Evolutionary conservation across 2,113 vertebrate species (phyloP), one percentile per base, ranked within the genome.

Genomic region (Sclerurus mexicanus): DNA sequence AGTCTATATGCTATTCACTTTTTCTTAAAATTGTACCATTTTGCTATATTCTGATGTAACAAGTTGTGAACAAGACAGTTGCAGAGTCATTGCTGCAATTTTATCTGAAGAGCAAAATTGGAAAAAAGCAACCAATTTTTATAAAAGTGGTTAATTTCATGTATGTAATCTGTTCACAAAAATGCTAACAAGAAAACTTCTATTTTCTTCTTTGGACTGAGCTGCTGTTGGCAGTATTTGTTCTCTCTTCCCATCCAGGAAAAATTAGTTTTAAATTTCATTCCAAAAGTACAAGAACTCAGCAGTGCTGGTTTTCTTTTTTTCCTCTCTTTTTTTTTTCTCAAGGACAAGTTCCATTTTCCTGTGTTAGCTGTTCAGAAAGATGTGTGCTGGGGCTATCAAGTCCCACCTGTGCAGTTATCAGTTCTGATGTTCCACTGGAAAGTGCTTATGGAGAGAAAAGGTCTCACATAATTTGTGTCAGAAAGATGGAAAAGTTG

Each of bases 181-280:
- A 86, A 52, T 46, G 58, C 40, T 23, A 76, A 2, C n/a, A 58
- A 24, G 20, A 79, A 73, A 80, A 59, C 6, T 40, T n/a, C 4
- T 37, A 3, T 31, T 93, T 50, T 7, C 28, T 72, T 85, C 53
- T 82, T 87, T 69, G n/a, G 59, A 59, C 42, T 46, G 42, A 69
- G 22, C 19, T 89, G 50, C 53, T 79, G 12, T 89, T 91, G 74
- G 40, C 7, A 25, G 49, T 44, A 47, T 91, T 90, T 91, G 8
- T 86, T 83, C 72, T 87, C 31, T 71, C 15, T 94, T 88, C 42
- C 20, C 12, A 33, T 93, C 59, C 87, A 96, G 72, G 87, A 96
- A 96, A 96, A 96, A 58, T 12, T 3, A 40, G 24, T 56, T 91
- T 58, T 82, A 69, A 47, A 56, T 89, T 92, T 92, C 44, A 50